Conservation (phyloP, 2,113 vertebrate species). For the Anthoscopus minutus region DNA sequence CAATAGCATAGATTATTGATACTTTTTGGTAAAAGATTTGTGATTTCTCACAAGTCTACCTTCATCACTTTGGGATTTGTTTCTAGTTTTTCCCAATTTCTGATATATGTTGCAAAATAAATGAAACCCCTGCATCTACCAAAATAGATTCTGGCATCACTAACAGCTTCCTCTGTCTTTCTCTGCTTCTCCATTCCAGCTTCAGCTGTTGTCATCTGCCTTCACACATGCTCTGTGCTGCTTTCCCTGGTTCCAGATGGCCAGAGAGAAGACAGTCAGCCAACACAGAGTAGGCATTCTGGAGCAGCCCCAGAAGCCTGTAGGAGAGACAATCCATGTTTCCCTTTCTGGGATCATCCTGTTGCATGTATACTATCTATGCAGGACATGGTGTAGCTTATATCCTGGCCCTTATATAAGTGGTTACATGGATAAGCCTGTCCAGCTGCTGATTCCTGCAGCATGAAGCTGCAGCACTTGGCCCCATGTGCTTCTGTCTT, state of each 20-base stretch:
- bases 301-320: background rate
- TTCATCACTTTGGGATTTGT: background rate
- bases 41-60: background rate
- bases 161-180: background rate
- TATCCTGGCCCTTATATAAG: background rate
- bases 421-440: background rate
- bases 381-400: background rate
- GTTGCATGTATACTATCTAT: accelerated
- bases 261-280: background rate
- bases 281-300: background rate
- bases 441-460: background rate
- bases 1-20: background rate
- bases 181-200: background rate
- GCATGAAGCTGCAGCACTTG: background rate
- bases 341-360: background rate
- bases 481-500: background rate
- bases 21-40: background rate
- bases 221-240: background rate
- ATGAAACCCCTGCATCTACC: background rate
- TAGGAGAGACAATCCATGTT: background rate
- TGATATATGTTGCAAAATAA: background rate
- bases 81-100: background rate
- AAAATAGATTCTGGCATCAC: background rate
- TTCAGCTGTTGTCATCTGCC: slow-evolving; percentile 29
- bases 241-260: background rate